phyloP scores from a whole-genome alignment of 2,888 invertebrate genomes.

The Kryphioiulus occultus region DNA sequence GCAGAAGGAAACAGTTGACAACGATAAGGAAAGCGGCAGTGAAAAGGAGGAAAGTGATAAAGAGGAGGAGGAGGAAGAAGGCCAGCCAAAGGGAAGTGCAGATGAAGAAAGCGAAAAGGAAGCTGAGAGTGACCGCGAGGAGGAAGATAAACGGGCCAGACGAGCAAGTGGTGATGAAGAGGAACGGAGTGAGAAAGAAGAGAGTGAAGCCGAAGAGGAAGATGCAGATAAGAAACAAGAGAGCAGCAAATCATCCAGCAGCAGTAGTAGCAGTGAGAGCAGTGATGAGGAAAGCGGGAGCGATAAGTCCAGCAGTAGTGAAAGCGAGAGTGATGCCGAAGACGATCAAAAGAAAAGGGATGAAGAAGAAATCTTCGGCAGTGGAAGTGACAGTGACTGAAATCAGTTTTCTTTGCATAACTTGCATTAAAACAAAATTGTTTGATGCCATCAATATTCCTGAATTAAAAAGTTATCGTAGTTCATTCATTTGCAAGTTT shows the following conservation, averaged over 20 bases:
- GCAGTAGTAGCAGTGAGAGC: constrained; percentile 58
- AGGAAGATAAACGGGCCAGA: constrained; percentile 42
- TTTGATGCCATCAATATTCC: not conserved
- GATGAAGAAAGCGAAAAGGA: constrained; percentile 49
- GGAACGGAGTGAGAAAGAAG: constrained; percentile 53
- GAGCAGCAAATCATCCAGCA: constrained; percentile 59
- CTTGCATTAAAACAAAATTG: not conserved
- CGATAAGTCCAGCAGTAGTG: constrained; percentile 47
- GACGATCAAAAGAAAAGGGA: constrained; percentile 56
- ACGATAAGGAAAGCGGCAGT: constrained; percentile 44
- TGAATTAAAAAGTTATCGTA: too few relatives aligned
- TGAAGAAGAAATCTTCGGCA: constrained; percentile 57
- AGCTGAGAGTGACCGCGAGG: constrained; percentile 15
- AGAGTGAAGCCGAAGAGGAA: constrained; percentile 54
- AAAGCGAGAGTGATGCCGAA: constrained; percentile 54
- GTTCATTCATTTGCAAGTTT: too few relatives aligned
- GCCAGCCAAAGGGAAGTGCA: constrained; percentile 43
- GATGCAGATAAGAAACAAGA: constrained; percentile 47
- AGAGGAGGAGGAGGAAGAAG: constrained; percentile 52
- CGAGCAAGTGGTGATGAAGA: constrained; percentile 46
- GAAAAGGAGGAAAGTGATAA: constrained; percentile 20
- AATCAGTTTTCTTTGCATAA: not conserved
- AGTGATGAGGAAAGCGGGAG: constrained; percentile 52
- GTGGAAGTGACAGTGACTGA: constrained; percentile 56
- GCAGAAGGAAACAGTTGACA: constrained; percentile 34